Percentiles rank a stretch among this genome's conserved stretches.
These are phyloP conservation scores for Neoniphon sammara DNA, from an alignment of 2,797 vertebrate genomes.

Conservation along the genomic window DNA sequence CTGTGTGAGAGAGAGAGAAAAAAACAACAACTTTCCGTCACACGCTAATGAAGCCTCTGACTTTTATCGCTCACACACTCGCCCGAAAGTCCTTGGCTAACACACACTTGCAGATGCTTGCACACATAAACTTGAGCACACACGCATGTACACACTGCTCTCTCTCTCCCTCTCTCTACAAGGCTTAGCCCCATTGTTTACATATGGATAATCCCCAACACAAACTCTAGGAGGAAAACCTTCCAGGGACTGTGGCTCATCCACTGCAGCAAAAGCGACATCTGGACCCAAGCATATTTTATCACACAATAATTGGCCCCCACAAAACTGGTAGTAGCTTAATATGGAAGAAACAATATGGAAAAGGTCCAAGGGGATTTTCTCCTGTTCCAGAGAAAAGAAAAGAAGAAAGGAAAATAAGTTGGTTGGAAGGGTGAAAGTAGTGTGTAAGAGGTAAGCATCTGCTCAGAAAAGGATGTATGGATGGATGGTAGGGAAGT, in stretches of 20 bases:
- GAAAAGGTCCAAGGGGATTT: constrained; percentile 23
- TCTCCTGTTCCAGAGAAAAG: constrained; percentile 8
- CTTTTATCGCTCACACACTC: constrained; percentile 15
- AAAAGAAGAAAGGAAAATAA: constrained; percentile 17
- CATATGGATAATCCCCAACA: constrained; percentile 59
- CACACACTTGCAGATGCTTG: background rate
- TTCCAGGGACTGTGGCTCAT: constrained; percentile 49
- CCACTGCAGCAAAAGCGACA: constrained; percentile 42
- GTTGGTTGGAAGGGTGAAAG: background rate
- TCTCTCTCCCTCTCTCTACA: constrained; percentile 28
- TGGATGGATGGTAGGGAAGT: constrained; percentile 21
- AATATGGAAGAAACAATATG: constrained; percentile 22
- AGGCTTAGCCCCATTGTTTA: constrained; percentile 56
- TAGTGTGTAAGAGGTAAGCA: constrained; percentile 24
- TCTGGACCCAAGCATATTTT: constrained; percentile 40
- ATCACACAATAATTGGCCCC: constrained; percentile 42
- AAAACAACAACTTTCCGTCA: constrained; percentile 24
- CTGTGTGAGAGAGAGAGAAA: no score
- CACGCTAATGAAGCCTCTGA: constrained; percentile 33
- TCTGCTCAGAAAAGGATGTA: constrained; percentile 14
- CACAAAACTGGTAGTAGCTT: constrained; percentile 28
- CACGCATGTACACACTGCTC: background rate
- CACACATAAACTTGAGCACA: constrained; percentile 1
- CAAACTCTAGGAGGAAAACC: constrained; percentile 44
- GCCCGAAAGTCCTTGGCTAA: constrained; percentile 17